Evolutionary conservation across 2,888 invertebrate genomes (phyloP).

Genomic region (Scaptomyza cyrtandrae): DNA sequence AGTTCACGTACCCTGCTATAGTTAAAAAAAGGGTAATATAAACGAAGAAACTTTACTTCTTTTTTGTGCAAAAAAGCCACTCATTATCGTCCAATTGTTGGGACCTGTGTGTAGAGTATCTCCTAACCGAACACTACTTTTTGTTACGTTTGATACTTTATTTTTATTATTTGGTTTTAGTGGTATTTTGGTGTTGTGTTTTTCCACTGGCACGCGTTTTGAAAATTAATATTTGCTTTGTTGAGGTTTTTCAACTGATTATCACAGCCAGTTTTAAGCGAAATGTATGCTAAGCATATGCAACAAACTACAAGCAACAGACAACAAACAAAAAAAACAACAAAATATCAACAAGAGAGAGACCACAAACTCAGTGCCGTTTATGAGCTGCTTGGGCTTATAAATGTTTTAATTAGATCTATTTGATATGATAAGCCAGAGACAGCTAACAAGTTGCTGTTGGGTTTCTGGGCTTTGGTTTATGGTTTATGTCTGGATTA

Average conservation of each 20-base stretch:
- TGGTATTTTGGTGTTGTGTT: constrained; percentile 45
- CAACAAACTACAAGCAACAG: constrained; percentile 46
- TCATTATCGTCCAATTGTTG: too few relatives aligned
- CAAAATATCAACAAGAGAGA: constrained; percentile 15
- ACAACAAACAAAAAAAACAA: constrained; percentile 15
- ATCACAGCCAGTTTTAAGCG: constrained; percentile 49
- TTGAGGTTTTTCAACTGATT: constrained; percentile 63
- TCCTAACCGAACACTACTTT: background rate
- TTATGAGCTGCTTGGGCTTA: constrained; percentile 70
- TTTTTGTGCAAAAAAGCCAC: background rate
- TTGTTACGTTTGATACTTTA: background rate
- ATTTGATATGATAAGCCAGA: constrained; percentile 72
- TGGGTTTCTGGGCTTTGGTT: constrained; percentile 60
- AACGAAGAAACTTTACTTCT: too few relatives aligned
- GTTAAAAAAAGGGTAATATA: too few relatives aligned
- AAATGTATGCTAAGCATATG: constrained; percentile 75
- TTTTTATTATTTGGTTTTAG: constrained; percentile 19
- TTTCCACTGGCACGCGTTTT: constrained; percentile 72
- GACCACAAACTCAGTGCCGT: constrained; percentile 67
- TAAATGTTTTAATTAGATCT: constrained; percentile 78
- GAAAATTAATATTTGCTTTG: constrained; percentile 74
- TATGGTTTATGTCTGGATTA: constrained; percentile 59
- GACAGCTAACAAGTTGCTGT: constrained; percentile 73
- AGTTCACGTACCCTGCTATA: constrained; percentile 1
- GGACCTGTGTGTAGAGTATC: constrained; percentile 1